Evolutionary conservation across 2,888 invertebrate species (phyloP).

Genomic region (Megaustenia siamemsis): DNA sequence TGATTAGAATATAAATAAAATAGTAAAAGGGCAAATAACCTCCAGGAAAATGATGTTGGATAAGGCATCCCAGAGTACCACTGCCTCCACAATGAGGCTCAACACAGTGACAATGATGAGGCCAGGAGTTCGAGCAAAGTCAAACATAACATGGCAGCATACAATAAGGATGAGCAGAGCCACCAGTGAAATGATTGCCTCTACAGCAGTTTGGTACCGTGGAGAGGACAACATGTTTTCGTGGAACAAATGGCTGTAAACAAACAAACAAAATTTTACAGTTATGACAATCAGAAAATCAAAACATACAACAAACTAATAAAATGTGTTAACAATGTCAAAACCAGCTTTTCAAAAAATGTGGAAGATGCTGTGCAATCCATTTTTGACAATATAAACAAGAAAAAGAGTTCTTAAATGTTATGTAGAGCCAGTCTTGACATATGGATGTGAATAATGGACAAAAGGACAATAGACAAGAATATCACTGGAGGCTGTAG

Average conservation of each 20-base stretch:
- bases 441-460: no score
- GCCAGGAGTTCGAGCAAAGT: slow-evolving; percentile 62
- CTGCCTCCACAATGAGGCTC: slow-evolving; percentile 77
- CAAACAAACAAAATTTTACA: not conserved
- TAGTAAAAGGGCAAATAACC: not conserved
- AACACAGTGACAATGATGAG: slow-evolving; percentile 81
- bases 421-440: no score
- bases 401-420: no score
- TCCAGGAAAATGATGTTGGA: slow-evolving; percentile 62
- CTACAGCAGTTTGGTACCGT: slow-evolving; percentile 85
- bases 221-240: slow-evolving; percentile 90
- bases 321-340: no score
- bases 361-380: no score
- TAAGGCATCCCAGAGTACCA: slow-evolving; percentile 73
- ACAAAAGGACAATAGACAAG: no score
- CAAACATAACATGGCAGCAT: slow-evolving; percentile 77
- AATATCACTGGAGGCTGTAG: no score
- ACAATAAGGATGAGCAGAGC: slow-evolving; percentile 73
- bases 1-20: not conserved
- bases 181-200: slow-evolving; percentile 73
- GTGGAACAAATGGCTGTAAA: slow-evolving; percentile 69
- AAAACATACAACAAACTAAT: no score
- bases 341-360: no score
- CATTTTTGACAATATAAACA: no score
- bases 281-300: not conserved